Base-by-base conservation (phyloP, 2,797 vertebrate genomes). In the Platyrinchus mystaceus region DNA sequence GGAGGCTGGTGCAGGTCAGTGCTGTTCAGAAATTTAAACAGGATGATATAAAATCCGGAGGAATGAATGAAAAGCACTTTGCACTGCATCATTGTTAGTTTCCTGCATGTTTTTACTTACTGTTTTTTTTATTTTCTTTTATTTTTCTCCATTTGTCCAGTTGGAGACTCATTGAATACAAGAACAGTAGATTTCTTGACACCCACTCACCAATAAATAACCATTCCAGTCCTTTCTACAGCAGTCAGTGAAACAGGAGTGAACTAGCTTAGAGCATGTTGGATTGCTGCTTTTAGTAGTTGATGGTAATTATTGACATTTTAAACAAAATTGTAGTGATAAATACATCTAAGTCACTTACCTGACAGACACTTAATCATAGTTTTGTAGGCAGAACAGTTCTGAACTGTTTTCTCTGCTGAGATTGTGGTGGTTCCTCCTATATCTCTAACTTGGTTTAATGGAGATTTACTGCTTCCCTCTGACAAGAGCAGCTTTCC, bases 381-480 rank as follows among this genome's bases (percentile, higher is more conserved):
- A 30, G 94, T 94, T 97, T 97, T 97, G 82, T 64, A 53, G 52
- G 32, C 27, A 89, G 60, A 95, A 96, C 89, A 95, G 95, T 98
- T 56, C 46, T 50, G 37, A 73, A 32, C 6, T 32, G 7, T 78
- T 86, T 67, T 34, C 50, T 92, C 28, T 84, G 36, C 36, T 71
- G 63, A 77, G 80, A 1, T 8, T 81, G 26, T 75, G 34, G 17
- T 60, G 26, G 13, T 64, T 87, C 44, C 53, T 79, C 32, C 50
- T 78, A 2, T 43, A 22, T 36, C 30, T 83, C 43, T 70, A 11
- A 21, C 44, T 91, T 76, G 24, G 82, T 95, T 82, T 95, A 88
- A 80, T 93, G 97, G 98, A 98, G 97, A 95, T 96, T 97, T 97
- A 97, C 96, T 93, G 30, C 63, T 78, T 97, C 96, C 96, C 95